Percentiles rank a stretch among this genome's conserved stretches.
Conservation (phyloP, 1,140 invertebrate species). For the Tenebrio molitor region DNA sequence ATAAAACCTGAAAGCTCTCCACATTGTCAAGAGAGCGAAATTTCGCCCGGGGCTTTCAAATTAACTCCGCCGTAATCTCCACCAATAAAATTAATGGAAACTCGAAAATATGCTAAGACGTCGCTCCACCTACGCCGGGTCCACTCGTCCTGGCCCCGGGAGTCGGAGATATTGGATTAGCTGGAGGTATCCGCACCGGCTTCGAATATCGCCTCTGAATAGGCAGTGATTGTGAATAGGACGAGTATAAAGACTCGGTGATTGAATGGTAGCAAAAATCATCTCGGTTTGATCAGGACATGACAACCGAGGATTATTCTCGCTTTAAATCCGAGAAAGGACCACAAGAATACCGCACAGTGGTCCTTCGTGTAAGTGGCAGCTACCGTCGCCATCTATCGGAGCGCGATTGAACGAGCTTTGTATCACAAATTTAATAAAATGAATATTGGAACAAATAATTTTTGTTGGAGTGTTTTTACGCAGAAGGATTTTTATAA, state of each 20-base stretch:
- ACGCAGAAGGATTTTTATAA: too few species aligned
- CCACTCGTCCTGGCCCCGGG: not conserved
- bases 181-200: constrained; percentile 1
- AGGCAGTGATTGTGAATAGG: constrained; percentile 46
- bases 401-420: too few species aligned
- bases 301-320: constrained; percentile 43
- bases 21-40: not conserved
- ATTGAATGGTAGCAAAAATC: constrained; percentile 49
- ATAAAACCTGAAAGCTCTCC: constrained; percentile 1
- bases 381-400: too few species aligned
- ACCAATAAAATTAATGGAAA: constrained; percentile 6
- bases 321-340: constrained; percentile 16
- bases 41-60: not conserved
- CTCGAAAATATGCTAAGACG: not conserved
- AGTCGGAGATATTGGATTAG: constrained; percentile 48
- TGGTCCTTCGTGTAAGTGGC: too few species aligned
- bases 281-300: constrained; percentile 44
- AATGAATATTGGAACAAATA: too few species aligned
- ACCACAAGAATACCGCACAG: not conserved
- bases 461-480: too few species aligned
- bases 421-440: too few species aligned
- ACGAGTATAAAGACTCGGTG: constrained; percentile 46
- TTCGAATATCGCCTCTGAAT: constrained; percentile 32
- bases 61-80: not conserved
- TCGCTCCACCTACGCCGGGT: not conserved